Evolutionary conservation across 2,888 invertebrate species (phyloP).

Genomic region (Tenthredo mesomela): DNA sequence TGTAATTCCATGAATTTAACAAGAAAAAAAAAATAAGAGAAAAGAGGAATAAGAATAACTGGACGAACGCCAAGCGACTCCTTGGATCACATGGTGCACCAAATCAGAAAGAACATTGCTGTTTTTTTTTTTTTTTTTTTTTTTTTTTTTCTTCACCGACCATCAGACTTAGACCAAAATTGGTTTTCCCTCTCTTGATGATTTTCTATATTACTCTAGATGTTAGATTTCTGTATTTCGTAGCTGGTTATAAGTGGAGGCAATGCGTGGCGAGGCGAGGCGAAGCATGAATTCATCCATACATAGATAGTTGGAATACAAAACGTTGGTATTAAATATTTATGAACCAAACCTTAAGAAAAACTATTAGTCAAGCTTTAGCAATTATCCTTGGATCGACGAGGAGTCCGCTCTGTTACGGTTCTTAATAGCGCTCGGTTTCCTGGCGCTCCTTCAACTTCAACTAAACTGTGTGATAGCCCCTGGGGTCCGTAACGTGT

Average conservation of each 20-base stretch:
- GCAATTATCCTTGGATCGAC: conserved; percentile 71
- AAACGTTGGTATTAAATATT: conserved; percentile 29
- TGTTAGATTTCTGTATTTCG: no score
- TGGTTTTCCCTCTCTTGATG: no score
- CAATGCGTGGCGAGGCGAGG: neutral
- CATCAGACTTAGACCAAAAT: no score
- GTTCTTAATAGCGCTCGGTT: conserved; percentile 60
- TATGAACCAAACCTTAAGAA: conserved; percentile 52
- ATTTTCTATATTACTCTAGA: no score
- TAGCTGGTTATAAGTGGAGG: neutral
- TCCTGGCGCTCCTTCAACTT: conserved; percentile 63
- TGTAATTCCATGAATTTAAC: neutral
- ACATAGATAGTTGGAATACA: neutral
- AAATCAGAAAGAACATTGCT: neutral
- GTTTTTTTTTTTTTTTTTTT: no score
- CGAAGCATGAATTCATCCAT: neutral
- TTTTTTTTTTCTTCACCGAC: no score
- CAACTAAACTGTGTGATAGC: conserved; percentile 25
- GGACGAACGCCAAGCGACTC: neutral
- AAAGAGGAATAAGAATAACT: neutral
- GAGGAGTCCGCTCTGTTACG: conserved; percentile 69
- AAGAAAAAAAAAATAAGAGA: neutral
- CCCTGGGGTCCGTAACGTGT: conserved; percentile 34
- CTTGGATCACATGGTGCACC: neutral
- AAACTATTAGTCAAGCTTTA: conserved; percentile 67